Conservation (phyloP, 2,888 invertebrate genomes). For the Drosophila gaucha region DNA sequence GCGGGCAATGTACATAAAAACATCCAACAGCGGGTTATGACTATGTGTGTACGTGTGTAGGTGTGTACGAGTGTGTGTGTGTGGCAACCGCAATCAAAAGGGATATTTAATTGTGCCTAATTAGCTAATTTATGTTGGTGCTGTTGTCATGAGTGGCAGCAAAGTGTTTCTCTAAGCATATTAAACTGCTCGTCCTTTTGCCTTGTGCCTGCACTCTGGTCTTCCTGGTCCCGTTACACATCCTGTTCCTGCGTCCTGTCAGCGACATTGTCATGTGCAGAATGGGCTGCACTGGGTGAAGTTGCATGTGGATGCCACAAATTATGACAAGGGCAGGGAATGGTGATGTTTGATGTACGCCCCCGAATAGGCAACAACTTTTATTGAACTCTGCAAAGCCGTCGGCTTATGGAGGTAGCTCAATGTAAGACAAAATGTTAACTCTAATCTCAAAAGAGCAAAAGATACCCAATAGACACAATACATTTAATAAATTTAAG, state of each 20-base stretch:
- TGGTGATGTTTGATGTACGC: constrained; percentile 1
- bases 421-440: no score
- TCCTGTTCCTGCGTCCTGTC: constrained; percentile 16
- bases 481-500: no score
- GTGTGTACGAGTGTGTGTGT: constrained; percentile 16
- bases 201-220: not conserved
- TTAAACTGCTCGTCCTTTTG: constrained; percentile 36
- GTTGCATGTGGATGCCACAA: constrained; percentile 13
- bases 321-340: not conserved
- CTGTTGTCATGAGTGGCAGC: constrained; percentile 50
- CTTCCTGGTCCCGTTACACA: constrained; percentile 3
- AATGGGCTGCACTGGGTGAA: not conserved
- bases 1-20: constrained; percentile 58
- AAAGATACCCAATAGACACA: no score
- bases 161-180: constrained; percentile 71
- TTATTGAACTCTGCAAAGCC: no score
- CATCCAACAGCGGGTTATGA: constrained; percentile 43
- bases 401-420: no score
- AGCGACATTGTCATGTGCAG: constrained; percentile 42
- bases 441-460: no score
- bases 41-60: constrained; percentile 14
- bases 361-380: constrained; percentile 55
- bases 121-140: constrained; percentile 77
- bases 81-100: constrained; percentile 74
- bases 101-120: constrained; percentile 78